Conservation (phyloP, 37 sponge, comb jelly and placozoan species). For the Oopsacas minuta region DNA sequence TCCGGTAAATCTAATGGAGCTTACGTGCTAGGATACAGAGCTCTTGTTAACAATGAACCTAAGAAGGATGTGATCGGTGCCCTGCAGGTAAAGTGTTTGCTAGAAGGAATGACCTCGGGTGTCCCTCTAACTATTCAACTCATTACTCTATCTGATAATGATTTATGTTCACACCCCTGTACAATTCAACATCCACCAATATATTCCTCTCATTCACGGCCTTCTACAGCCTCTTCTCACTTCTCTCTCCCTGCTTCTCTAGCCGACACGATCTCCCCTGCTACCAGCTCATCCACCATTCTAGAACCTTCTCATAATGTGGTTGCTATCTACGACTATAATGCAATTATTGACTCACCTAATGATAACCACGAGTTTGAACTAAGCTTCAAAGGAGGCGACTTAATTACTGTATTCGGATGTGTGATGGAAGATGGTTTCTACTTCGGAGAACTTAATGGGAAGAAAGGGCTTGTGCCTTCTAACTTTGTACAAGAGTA, state of each 20-base stretch:
- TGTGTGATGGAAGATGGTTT: constrained; percentile 40
- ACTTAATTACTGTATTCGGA: constrained; percentile 40
- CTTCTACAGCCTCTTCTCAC: neutral
- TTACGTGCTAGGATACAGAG: constrained; percentile 21
- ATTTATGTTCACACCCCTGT: neutral
- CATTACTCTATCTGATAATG: neutral
- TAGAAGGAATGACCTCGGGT: neutral
- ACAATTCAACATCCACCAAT: neutral
- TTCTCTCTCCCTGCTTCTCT: constrained; percentile 17
- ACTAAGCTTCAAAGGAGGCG: constrained; percentile 37
- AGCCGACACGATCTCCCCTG: neutral
- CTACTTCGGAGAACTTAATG: constrained; percentile 30
- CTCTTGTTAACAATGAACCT: neutral
- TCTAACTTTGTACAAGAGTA: constrained; percentile 38
- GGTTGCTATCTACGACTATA: constrained; percentile 39
- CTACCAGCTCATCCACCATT: neutral
- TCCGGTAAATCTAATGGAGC: constrained; percentile 19
- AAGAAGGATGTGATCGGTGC: constrained; percentile 1
- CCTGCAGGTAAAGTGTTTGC: neutral
- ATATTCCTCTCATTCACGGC: neutral
- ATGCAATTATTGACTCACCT: constrained; percentile 32
- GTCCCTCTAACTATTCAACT: neutral
- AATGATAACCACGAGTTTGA: constrained; percentile 31
- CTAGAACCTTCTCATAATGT: constrained; percentile 16
- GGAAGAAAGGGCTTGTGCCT: constrained; percentile 38